A percentile compares a stretch with the other conserved stretches of the same genome.
phyloP scores from a whole-genome alignment of 1,140 invertebrate genomes.

The Teleogryllus occipitalis region DNA sequence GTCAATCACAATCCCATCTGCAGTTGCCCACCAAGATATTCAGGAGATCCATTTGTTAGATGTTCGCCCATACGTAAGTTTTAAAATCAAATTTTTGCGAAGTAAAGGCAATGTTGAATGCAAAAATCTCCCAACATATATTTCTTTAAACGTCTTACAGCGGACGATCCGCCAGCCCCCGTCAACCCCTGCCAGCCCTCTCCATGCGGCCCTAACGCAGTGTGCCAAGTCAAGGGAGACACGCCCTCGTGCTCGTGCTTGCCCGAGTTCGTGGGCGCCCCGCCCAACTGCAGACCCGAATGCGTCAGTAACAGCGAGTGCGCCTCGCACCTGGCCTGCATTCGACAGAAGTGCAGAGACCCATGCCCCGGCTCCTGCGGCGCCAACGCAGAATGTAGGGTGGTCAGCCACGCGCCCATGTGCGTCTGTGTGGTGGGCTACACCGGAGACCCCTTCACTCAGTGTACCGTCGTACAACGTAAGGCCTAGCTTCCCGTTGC shows the following conservation, averaged over 20 bases:
- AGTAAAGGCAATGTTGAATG: background rate
- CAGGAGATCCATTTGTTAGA: constrained; percentile 42
- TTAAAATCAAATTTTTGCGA: constrained; percentile 20
- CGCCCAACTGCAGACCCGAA: constrained; percentile 42
- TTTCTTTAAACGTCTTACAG: background rate
- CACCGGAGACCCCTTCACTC: constrained; percentile 57
- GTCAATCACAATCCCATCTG: constrained; percentile 45
- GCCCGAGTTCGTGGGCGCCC: constrained; percentile 43
- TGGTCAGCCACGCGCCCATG: constrained; percentile 52
- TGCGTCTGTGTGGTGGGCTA: constrained; percentile 56
- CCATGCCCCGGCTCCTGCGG: constrained; percentile 47
- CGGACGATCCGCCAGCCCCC: constrained; percentile 16
- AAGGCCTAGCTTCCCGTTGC: constrained; percentile 29
- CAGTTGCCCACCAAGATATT: constrained; percentile 41
- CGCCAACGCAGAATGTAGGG: constrained; percentile 52
- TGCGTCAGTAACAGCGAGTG: constrained; percentile 44
- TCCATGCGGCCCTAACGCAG: constrained; percentile 43
- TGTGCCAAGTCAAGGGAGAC: constrained; percentile 37
- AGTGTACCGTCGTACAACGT: constrained; percentile 32
- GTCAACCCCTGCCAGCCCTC: constrained; percentile 37
- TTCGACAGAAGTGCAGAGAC: constrained; percentile 40
- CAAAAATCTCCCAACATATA: background rate
- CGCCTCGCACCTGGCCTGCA: constrained; percentile 35
- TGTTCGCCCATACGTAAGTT: constrained; percentile 30
- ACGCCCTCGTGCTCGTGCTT: constrained; percentile 41